Evolutionary conservation across 2,888 invertebrate species (phyloP).

Genomic region (Plagiodera versicolora): DNA sequence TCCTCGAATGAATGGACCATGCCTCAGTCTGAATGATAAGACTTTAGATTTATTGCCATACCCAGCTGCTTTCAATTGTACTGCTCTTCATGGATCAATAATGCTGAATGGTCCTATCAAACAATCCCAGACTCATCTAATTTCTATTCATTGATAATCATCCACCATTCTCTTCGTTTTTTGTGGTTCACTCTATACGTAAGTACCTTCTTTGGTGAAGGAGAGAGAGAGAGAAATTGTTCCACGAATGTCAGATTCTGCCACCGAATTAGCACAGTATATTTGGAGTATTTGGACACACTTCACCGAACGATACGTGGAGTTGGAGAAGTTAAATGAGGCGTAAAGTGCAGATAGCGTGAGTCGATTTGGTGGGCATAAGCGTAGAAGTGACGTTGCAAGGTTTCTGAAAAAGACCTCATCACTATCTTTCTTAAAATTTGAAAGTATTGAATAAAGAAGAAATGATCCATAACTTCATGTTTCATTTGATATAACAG

Average conservation of each 20-base stretch:
- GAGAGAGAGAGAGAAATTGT: neutral
- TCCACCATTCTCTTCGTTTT: neutral
- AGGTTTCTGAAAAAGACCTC: neutral
- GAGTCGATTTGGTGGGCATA: conserved; percentile 29
- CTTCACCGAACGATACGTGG: conserved; percentile 11
- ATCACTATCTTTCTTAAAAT: too few relatives aligned
- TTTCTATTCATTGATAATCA: too few relatives aligned
- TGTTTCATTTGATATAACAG: too few relatives aligned
- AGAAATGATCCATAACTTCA: too few relatives aligned
- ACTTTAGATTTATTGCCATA: too few relatives aligned
- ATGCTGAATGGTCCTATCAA: too few relatives aligned
- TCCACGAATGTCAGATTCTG: neutral
- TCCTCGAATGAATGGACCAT: too few relatives aligned
- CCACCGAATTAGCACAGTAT: conserved; percentile 18
- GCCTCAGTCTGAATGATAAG: too few relatives aligned
- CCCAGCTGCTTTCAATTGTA: too few relatives aligned
- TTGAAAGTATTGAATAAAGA: too few relatives aligned
- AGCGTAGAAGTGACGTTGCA: conserved; percentile 11
- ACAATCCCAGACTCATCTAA: too few relatives aligned
- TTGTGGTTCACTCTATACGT: neutral
- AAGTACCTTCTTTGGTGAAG: neutral
- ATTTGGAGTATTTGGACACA: conserved; percentile 13
- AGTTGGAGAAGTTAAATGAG: conserved; percentile 43
- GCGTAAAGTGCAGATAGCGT: conserved; percentile 45
- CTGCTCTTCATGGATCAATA: too few relatives aligned